These are phyloP conservation scores for Plectropomus leopardus DNA, from an alignment of 2,113 vertebrate genomes.

Conservation along the genomic window DNA sequence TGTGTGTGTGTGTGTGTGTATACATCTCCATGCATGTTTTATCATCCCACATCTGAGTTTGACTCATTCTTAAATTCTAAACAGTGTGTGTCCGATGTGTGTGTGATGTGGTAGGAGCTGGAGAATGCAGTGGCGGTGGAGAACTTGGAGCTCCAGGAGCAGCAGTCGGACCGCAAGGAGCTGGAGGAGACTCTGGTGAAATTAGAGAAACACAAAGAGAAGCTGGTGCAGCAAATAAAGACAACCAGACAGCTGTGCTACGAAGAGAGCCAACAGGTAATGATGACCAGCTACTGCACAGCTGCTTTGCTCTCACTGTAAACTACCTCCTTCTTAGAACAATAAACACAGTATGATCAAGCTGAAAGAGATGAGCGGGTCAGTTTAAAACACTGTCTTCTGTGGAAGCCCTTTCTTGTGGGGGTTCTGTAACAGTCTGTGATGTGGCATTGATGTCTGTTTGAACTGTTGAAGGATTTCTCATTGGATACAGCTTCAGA, in stretches of 20 bases:
- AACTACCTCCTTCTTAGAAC: neutral
- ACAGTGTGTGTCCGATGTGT: neutral
- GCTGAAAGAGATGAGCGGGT: neutral
- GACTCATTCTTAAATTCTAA: neutral
- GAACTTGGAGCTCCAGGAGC: conserved; percentile 90
- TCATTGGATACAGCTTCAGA: neutral
- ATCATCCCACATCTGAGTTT: neutral
- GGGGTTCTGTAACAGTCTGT: neutral
- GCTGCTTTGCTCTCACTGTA: neutral
- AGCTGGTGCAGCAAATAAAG: conserved; percentile 90
- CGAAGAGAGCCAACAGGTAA: conserved; percentile 92
- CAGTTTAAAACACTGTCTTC: neutral
- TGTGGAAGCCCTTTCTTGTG: neutral
- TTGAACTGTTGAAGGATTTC: neutral
- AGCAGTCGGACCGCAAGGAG: conserved; percentile 91
- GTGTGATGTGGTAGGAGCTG: conserved; percentile 87
- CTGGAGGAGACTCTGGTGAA: conserved; percentile 90
- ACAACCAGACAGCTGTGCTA: conserved; percentile 90
- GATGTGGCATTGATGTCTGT: neutral
- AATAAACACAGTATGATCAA: neutral
- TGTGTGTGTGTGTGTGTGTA: neutral
- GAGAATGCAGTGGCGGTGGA: conserved; percentile 93
- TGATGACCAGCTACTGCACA: neutral
- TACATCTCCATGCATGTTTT: neutral
- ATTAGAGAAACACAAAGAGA: conserved; percentile 91